Evolutionary conservation across 2,888 invertebrate species (phyloP), one percentile per base, ranked within the genome.

Genomic region (Lordiphosa fenestrarum): DNA sequence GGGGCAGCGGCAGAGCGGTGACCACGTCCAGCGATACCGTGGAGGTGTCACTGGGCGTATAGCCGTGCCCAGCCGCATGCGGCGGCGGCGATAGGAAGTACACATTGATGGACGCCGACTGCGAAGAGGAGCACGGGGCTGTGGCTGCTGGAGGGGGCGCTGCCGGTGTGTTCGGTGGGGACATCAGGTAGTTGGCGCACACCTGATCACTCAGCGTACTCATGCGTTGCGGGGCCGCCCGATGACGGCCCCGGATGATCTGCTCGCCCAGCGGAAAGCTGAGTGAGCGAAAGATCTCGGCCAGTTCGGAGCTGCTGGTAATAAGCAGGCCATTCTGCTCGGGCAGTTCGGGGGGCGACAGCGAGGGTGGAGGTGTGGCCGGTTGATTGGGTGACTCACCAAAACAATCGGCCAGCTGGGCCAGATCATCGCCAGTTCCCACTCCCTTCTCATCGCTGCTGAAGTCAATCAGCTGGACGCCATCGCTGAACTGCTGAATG

Each of bases 141-240:
- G 53, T 40, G 12, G 48, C 49, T 35, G 42, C 35, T 23, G 47
- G 54, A 61, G 35, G 42, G 13, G 40, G 50, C 9, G 65, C 53
- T 10, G 84, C 73, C 23, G 89, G 89, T 36, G 89, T 89, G 47
- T 87, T 85, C 69, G 89, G 89, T 80, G 90, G 90, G 68, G 89
- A 89, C 82, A 89, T 86, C 58, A 87, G 47, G 48, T 84, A 86
- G 65, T 86, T 88, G 54, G 81, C 67, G 70, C 84, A 84, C 62
- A 89, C 74, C 69, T 89, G 90, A 72, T 89, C 89, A 65, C 89
- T 89, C 36, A 88, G 81, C 47, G 89, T 87, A 76, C 89, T 89
- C 71, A 87, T 69, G 39, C 89, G 88, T 54, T 89, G 89, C 53
- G 84, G 74, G 12, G 87, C 82, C 10, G 75, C 73, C 46, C 82